phyloP scores from a whole-genome alignment of 2,797 vertebrate genomes.

The Sitta carolinensis region DNA sequence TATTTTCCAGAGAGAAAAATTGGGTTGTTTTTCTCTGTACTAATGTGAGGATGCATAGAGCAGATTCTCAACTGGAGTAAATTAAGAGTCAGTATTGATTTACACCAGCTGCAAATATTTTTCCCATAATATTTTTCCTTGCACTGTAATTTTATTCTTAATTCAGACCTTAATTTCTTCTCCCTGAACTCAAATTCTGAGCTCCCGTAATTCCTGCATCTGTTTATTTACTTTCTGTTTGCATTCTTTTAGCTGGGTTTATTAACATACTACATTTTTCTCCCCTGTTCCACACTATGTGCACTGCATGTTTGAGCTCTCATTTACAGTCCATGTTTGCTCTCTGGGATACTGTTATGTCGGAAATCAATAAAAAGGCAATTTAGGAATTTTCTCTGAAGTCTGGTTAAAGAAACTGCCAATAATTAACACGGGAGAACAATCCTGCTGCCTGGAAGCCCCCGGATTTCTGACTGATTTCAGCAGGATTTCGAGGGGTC shows the following conservation, averaged over 20 bases:
- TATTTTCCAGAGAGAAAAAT: neutral
- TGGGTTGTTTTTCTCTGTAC: neutral
- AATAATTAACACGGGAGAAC: neutral
- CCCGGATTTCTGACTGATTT: neutral
- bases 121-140: neutral
- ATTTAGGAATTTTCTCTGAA: conserved; percentile 19
- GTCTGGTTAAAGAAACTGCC: conserved; percentile 11
- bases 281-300: neutral
- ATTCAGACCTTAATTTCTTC: conserved; percentile 8
- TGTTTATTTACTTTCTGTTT: conserved; percentile 31
- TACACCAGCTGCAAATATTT: neutral
- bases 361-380: conserved; percentile 50
- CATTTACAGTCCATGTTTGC: neutral
- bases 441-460: neutral
- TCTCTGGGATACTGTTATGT: neutral
- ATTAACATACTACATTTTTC: conserved; percentile 7
- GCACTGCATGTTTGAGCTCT: neutral
- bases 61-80: conserved; percentile 5
- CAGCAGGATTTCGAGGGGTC: neutral
- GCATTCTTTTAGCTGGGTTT: conserved; percentile 11
- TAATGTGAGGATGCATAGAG: neutral
- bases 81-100: neutral
- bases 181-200: neutral
- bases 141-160: conserved; percentile 3
- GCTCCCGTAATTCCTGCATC: neutral